Base-by-base conservation (phyloP, 2,797 vertebrate species). In the Oreonectes daqikongensis region DNA sequence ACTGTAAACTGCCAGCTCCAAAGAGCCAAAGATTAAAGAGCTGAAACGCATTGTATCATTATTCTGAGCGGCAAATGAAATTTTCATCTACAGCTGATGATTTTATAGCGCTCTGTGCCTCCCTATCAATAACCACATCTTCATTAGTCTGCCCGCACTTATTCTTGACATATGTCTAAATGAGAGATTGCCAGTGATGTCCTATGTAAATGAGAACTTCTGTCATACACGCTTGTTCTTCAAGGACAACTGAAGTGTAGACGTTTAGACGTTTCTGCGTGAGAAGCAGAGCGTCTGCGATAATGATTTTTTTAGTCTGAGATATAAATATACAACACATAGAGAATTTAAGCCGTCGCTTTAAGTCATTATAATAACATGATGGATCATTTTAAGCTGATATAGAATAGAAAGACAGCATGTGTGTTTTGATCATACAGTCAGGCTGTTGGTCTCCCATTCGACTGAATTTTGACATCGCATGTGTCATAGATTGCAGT, bases 151-250 rank as follows among this genome's bases (percentile, higher is more conserved):
- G 83, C 73, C 84, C 90, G 85, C 88, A 87, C 86, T 90, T 92
- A 85, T 86, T 87, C 81, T 86, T 83, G 80, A 87, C 85, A 84
- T 79, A 85, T 87, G 87, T 91, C 90, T 89, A 79, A 85, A 84
- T 91, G 89, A 94, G 87, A 84, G 85, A 91, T 87, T 83, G 84
- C 89, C 89, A 87, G 85, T 89, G 89, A 91, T 91, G 92, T 88
- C 84, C 81, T 87, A 92, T 91, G 89, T 88, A 92, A 94, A 94
- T 92, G 84, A 88, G 72, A 84, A 79, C 75, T 72, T 84, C 64
- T 84, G 81, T 78, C 60, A 60, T 63, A n/a, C 83, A 84, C 80
- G 79, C 87, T 82, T 87, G 35, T 75, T 44, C 87, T 55, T 90
- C 86, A 93, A 91, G 91, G 90, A 85, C 89, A 84, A 84, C 80